phyloP scores from a whole-genome alignment of 2,113 vertebrate species.

The Cacatua alba region DNA sequence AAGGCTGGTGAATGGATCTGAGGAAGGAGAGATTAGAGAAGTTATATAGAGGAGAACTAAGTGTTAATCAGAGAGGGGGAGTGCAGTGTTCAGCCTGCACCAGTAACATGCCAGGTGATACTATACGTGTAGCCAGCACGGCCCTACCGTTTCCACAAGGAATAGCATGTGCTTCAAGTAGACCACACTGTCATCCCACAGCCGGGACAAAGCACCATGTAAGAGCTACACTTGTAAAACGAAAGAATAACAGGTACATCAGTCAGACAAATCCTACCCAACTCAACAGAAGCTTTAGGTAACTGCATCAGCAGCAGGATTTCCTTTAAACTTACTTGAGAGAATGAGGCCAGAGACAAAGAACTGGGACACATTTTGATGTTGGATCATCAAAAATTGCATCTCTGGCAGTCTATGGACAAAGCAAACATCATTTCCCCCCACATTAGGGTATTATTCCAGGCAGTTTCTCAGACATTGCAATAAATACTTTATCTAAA shows the following conservation, averaged over 20 bases:
- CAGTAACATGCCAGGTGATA: not conserved
- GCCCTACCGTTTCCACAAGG: not conserved
- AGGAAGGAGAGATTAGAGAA: not conserved
- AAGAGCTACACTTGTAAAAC: not conserved
- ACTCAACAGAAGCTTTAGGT: not conserved
- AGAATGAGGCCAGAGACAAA: not conserved
- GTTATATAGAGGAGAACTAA: not conserved
- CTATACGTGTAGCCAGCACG: not conserved
- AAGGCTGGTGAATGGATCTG: not conserved
- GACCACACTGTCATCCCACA: not conserved
- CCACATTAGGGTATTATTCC: not conserved
- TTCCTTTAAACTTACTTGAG: not conserved
- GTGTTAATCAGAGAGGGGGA: not conserved
- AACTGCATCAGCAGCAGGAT: not conserved
- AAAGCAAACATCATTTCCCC: not conserved
- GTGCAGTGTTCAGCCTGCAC: not conserved
- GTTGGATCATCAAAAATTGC: not conserved
- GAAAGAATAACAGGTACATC: not conserved
- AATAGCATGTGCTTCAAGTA: not conserved
- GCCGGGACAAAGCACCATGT: accelerated
- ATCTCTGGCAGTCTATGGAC: not conserved
- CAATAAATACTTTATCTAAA: not conserved
- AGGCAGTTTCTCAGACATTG: not conserved
- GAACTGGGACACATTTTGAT: not conserved
- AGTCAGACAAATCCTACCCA: not conserved